Percentiles rank a stretch among this genome's conserved stretches.
These are phyloP conservation scores for Drosophila pegasa DNA, from an alignment of 2,888 invertebrate genomes.

Conservation along the genomic window DNA sequence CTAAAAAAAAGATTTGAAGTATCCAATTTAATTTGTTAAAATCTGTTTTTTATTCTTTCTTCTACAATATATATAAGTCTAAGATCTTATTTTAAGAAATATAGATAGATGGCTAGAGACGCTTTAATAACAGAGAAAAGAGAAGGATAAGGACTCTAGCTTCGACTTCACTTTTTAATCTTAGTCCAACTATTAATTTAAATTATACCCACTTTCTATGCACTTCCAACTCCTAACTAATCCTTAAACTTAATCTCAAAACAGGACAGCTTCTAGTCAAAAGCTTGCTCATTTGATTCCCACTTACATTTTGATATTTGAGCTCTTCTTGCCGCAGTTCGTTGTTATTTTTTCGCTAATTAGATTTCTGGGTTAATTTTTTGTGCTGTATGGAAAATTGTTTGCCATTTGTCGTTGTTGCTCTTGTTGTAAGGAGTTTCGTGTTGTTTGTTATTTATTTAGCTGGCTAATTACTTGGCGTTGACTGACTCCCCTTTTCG, in stretches of 20 bases:
- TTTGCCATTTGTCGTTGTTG: no score
- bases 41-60: no score
- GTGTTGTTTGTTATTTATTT: constrained; percentile 58
- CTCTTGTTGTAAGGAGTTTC: constrained; percentile 28
- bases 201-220: not conserved
- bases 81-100: no score
- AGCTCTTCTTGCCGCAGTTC: not conserved
- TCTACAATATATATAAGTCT: no score
- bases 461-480: constrained; percentile 62
- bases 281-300: constrained; percentile 15
- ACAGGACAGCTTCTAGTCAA: not conserved
- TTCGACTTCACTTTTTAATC: not conserved
- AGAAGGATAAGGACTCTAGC: no score
- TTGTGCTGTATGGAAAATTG: constrained; percentile 39
- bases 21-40: no score
- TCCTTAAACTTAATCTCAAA: not conserved
- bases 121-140: no score
- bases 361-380: constrained; percentile 81
- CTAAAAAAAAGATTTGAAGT: no score
- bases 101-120: no score
- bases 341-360: constrained; percentile 61
- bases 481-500: constrained; percentile 35
- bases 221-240: not conserved
- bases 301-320: constrained; percentile 12
- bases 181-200: not conserved